Evolutionary conservation across 2,113 vertebrate genomes (phyloP).

Genomic region (Ptilonorhynchus violaceus): DNA sequence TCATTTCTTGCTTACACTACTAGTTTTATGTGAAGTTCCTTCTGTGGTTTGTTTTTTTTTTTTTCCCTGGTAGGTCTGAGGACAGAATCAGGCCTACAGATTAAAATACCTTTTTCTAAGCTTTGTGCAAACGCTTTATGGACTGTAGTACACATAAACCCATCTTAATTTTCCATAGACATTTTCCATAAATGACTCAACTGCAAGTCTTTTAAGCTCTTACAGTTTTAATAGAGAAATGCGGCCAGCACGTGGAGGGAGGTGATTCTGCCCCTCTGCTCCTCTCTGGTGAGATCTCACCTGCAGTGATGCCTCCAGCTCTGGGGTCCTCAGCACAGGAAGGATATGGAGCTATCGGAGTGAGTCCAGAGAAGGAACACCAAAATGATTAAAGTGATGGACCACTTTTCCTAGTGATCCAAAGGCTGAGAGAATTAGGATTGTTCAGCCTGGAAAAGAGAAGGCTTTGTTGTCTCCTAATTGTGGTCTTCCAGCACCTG

Average conservation of each 20-base stretch:
- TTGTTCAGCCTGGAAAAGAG: not conserved
- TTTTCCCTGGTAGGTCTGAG: not conserved
- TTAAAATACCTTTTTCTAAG: not conserved
- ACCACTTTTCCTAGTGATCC: not conserved
- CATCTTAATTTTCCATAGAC: not conserved
- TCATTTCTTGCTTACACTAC: not conserved
- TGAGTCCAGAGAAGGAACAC: accelerated
- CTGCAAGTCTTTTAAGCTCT: not conserved
- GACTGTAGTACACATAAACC: not conserved
- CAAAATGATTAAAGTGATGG: not conserved
- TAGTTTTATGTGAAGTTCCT: not conserved
- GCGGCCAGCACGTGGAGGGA: too few species aligned
- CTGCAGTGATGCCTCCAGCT: too few species aligned
- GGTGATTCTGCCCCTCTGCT: not conserved
- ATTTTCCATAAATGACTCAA: not conserved
- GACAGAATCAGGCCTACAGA: not conserved
- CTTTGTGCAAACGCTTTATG: not conserved
- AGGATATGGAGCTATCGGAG: accelerated
- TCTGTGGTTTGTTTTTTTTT: not conserved
- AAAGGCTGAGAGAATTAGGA: not conserved
- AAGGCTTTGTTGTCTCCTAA: not conserved
- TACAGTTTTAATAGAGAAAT: not conserved
- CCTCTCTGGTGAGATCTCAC: too few species aligned
- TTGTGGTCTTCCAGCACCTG: too few species aligned
- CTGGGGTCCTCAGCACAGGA: not conserved